Conservation (phyloP, 1,140 invertebrate species). For the Neelides sp. region DNA sequence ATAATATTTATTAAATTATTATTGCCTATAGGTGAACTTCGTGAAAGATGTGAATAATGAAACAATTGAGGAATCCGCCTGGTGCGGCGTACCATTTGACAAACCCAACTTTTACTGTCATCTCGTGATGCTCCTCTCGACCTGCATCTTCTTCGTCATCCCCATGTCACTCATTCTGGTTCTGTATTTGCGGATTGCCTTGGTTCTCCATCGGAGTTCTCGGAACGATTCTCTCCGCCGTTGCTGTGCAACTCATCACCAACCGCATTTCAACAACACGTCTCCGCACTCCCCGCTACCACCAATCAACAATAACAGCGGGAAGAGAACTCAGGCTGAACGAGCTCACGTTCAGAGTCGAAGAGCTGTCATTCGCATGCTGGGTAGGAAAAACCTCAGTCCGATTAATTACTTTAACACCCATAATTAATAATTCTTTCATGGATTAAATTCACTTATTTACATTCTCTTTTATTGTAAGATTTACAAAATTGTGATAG, state of each 20-base stretch:
- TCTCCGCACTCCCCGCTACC: neutral
- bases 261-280: conserved; percentile 15
- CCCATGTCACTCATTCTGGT: conserved; percentile 31
- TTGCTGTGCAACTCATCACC: conserved; percentile 27
- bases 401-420: neutral
- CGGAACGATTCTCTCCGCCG: conserved; percentile 31
- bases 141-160: conserved; percentile 29
- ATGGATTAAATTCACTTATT: neutral
- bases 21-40: conserved; percentile 30
- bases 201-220: conserved; percentile 27
- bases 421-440: neutral
- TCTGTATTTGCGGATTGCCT: conserved; percentile 29
- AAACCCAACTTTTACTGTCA: conserved; percentile 24
- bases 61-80: conserved; percentile 30
- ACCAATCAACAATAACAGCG: conserved; percentile 15
- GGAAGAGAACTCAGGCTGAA: conserved; percentile 29
- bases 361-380: conserved; percentile 64
- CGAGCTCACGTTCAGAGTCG: conserved; percentile 36
- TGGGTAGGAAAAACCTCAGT: conserved; percentile 47
- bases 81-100: conserved; percentile 31
- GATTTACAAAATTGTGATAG: neutral
- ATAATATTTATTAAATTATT: too few relatives aligned
- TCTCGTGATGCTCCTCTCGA: conserved; percentile 28
- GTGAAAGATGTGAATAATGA: conserved; percentile 20
- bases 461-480: neutral